A percentile compares a stretch with the other conserved stretches of the same genome.
These are phyloP conservation scores for Cacajao melanocephalus DNA, from an alignment of 2,797 vertebrate genomes.

Conservation along the genomic window DNA sequence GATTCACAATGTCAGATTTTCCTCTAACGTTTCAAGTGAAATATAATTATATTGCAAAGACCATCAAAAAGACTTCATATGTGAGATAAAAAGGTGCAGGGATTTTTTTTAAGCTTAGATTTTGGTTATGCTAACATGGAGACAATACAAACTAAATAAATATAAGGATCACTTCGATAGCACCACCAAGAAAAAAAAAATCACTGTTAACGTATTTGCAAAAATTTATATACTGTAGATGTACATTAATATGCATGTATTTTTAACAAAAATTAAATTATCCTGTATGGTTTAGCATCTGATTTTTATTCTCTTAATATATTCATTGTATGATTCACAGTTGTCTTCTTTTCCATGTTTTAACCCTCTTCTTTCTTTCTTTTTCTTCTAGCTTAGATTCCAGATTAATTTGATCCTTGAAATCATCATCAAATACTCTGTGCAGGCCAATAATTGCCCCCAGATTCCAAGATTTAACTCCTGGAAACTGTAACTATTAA, in stretches of 20 bases:
- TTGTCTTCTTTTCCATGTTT: neutral
- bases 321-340: neutral
- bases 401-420: neutral
- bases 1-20: neutral
- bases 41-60: neutral
- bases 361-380: neutral
- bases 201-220: neutral
- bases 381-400: neutral
- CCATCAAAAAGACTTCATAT: neutral
- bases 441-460: neutral
- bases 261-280: neutral
- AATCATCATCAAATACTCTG: neutral
- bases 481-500: neutral
- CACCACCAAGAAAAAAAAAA: neutral
- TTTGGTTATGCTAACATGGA: neutral
- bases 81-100: neutral
- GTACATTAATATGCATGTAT: neutral
- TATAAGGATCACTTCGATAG: neutral
- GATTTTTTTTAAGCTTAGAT: neutral
- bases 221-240: neutral
- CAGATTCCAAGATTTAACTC: neutral
- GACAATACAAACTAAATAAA: conserved; percentile 3
- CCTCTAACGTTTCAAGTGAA: neutral
- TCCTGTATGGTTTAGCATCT: neutral
- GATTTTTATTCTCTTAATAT: neutral